Evolutionary conservation across 2,797 vertebrate species (phyloP).

Genomic region (Micromesistius poutassou): DNA sequence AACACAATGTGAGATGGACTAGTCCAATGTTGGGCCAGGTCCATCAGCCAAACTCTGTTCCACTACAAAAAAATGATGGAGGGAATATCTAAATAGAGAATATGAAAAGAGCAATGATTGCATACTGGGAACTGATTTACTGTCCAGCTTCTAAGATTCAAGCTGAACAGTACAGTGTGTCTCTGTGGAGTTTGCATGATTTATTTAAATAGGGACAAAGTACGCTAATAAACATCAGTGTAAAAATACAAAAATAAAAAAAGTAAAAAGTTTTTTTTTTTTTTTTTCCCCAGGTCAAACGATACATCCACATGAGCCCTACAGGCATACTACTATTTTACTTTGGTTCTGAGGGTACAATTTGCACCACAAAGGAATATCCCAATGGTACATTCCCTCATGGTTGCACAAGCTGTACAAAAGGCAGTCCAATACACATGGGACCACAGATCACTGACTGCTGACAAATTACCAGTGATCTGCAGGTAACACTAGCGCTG

Average conservation of each 20-base stretch:
- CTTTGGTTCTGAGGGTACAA: neutral
- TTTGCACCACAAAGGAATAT: neutral
- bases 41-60: neutral
- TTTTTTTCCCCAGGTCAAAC: too few species aligned
- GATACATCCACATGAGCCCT: neutral
- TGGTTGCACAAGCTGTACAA: neutral
- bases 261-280: too few species aligned
- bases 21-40: neutral
- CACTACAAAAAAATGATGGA: too few species aligned
- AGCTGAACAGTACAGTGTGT: too few species aligned
- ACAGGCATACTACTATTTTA: neutral
- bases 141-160: too few species aligned
- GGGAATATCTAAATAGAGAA: too few species aligned
- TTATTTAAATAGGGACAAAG: too few species aligned
- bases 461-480: conserved; percentile 16
- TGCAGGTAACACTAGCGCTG: conserved; percentile 29
- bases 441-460: neutral
- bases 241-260: too few species aligned
- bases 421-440: neutral
- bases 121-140: too few species aligned
- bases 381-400: neutral
- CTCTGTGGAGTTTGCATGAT: too few species aligned
- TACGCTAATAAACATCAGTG: too few species aligned
- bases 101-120: too few species aligned
- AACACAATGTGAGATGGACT: neutral